These are phyloP conservation scores for Triops cancriformis DNA, from an alignment of 1,140 invertebrate genomes.

Conservation along the genomic window DNA sequence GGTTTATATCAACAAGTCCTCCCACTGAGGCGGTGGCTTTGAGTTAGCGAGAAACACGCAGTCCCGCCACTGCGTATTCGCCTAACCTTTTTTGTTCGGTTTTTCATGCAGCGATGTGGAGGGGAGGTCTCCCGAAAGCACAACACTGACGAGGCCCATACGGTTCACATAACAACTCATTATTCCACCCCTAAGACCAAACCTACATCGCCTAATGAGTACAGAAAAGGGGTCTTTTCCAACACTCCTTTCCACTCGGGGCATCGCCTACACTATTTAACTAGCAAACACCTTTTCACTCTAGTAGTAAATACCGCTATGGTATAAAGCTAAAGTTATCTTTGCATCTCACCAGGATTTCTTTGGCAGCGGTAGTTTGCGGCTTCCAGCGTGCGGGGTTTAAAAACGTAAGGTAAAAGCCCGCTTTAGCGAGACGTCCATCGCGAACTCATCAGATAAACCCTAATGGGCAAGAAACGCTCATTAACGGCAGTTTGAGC, in stretches of 20 bases:
- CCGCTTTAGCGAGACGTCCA: neutral
- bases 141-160: slow-evolving; percentile 9
- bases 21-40: slow-evolving; percentile 11
- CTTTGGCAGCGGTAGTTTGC: neutral
- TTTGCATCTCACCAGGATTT: neutral
- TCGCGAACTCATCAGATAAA: too few relatives aligned
- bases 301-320: slow-evolving; percentile 2
- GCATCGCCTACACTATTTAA: slow-evolving; percentile 10
- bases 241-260: neutral
- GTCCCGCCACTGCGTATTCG: neutral
- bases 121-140: neutral
- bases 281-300: slow-evolving; percentile 4
- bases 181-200: neutral
- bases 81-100: neutral
- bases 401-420: neutral
- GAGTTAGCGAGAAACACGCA: slow-evolving; percentile 12
- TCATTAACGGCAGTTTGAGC: too few relatives aligned
- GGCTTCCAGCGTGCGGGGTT: neutral
- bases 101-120: neutral
- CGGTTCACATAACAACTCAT: slow-evolving; percentile 6
- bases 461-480: too few relatives aligned
- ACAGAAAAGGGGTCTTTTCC: slow-evolving; percentile 3
- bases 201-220: slow-evolving; percentile 4
- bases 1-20: slow-evolving; percentile 14
- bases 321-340: neutral